Base-by-base conservation (phyloP, 2,888 invertebrate species). In the Clusia tigrina region DNA sequence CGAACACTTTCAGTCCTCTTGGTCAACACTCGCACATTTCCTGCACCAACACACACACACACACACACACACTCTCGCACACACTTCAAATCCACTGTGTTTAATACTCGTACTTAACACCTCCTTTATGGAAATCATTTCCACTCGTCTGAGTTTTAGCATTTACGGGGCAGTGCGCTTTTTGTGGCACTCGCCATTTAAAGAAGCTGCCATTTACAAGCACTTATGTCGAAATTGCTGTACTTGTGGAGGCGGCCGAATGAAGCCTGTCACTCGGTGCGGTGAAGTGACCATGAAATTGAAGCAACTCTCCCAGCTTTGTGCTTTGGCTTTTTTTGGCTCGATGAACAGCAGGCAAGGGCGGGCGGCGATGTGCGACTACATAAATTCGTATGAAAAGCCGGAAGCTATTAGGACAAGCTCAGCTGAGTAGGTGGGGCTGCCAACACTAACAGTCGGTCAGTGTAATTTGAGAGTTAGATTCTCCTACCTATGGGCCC, bases 121-220 rank as follows among this genome's bases (percentile, higher is more conserved):
- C 32, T 32, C 32, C 12, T 32, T 32, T 32, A 32, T 32, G 32
- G 12, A 32, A 32, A 32, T 32, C 32, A 32, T 12, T 32, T 32
- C 32, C 32, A 32, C 12, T 32, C 32, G 6, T 32, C 32, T 32
- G 32, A 32, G 10, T 42, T 42, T 42, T n/a, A n/a, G n/a, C n/a
- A n/a, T n/a, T n/a, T n/a, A n/a, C n/a, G n/a, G n/a, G n/a, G n/a
- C n/a, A n/a, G n/a, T n/a, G n/a, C n/a, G n/a, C n/a, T n/a, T n/a
- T n/a, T n/a, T n/a, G n/a, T n/a, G n/a, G n/a, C n/a, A n/a, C n/a
- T n/a, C n/a, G n/a, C n/a, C 42, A 42, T 42, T 10, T 42, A 10
- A 42, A 42, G 42, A 42, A 42, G 42, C n/a, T 42, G 42, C 15
- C 42, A 42, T 42, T n/a, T 17, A 42, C 42, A 42, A 42, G 42